Evolutionary conservation across 2,113 vertebrate genomes (phyloP).

Genomic region (Cynoglossus semilaevis): DNA sequence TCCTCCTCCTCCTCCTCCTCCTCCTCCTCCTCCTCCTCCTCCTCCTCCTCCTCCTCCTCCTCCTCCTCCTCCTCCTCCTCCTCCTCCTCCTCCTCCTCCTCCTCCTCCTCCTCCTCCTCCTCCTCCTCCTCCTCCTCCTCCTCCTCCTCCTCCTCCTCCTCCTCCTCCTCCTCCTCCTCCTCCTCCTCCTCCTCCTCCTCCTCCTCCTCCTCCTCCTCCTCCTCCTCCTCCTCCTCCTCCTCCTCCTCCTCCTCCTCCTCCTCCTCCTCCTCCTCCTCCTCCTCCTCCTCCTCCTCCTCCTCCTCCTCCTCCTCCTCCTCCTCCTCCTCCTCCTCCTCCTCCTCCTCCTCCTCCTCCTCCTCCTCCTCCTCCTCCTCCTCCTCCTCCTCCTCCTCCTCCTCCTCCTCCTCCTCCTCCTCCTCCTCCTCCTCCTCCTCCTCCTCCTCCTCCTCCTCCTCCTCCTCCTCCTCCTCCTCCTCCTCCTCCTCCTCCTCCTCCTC

Average conservation of each 20-base stretch:
- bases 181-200: conserved; percentile 12
- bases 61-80: conserved; percentile 15
- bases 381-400: conserved; percentile 13
- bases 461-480: conserved; percentile 14
- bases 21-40: conserved; percentile 13
- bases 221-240: conserved; percentile 12
- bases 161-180: conserved; percentile 12
- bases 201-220: conserved; percentile 14
- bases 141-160: conserved; percentile 12
- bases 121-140: conserved; percentile 12
- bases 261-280: conserved; percentile 13
- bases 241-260: conserved; percentile 12
- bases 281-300: conserved; percentile 10
- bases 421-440: conserved; percentile 11
- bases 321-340: conserved; percentile 14
- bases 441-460: conserved; percentile 13
- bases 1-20: conserved; percentile 11
- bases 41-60: conserved; percentile 14
- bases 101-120: conserved; percentile 12
- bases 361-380: conserved; percentile 9
- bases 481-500: conserved; percentile 15
- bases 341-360: conserved; percentile 9
- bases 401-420: conserved; percentile 12
- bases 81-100: conserved; percentile 13
- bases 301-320: conserved; percentile 13